Evolutionary conservation across 1,140 invertebrate species (phyloP).

Genomic region (Homarus americanus): DNA sequence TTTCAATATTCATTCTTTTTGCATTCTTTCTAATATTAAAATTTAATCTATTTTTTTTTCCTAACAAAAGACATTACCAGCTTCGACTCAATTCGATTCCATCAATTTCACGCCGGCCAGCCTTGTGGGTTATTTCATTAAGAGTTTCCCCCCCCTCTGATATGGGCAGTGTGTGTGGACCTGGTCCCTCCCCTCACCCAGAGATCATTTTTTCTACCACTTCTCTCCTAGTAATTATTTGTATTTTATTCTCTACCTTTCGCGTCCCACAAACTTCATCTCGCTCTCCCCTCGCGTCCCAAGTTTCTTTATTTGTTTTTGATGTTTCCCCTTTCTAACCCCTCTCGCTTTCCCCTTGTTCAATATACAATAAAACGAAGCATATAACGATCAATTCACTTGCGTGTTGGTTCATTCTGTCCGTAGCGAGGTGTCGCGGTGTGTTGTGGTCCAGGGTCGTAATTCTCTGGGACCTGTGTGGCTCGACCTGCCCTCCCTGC

Average conservation of each 20-base stretch:
- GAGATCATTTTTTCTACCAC: not conserved
- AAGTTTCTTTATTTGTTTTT: not conserved
- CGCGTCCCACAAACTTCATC: not conserved
- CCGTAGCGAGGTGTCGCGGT: not conserved
- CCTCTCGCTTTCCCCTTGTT: not conserved
- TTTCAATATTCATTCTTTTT: too few species aligned
- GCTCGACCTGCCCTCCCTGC: too few species aligned
- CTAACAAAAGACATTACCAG: not conserved
- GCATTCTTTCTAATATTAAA: too few species aligned
- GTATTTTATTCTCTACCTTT: not conserved
- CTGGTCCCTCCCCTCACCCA: too few species aligned
- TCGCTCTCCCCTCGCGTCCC: not conserved
- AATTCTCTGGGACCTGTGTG: too few species aligned
- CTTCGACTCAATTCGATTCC: not conserved
- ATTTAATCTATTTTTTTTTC: too few species aligned
- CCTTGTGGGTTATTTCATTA: not conserved
- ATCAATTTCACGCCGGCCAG: not conserved
- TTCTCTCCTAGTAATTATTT: not conserved
- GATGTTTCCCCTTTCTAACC: not conserved
- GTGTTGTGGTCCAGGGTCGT: not conserved
- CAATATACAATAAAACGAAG: slow-evolving; percentile 7
- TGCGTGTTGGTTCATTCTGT: not conserved
- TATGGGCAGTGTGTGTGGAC: too few species aligned
- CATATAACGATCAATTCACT: not conserved
- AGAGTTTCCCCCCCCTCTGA: too few species aligned